These are phyloP conservation scores for Lepisosteus osseus DNA, from an alignment of 2,113 vertebrate genomes.

Conservation along the genomic window DNA sequence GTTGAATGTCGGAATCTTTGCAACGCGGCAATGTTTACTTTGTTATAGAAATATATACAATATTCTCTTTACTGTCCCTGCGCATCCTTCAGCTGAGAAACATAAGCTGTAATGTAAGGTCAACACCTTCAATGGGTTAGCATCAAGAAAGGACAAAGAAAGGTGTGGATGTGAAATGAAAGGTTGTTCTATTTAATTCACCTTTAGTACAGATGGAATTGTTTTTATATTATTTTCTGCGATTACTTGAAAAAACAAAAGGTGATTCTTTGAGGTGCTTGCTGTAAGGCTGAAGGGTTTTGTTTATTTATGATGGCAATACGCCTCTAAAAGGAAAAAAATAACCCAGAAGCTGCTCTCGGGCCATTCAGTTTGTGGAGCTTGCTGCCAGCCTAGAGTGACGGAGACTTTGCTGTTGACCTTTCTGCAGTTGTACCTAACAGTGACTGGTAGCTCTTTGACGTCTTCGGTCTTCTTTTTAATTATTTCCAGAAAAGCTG, in stretches of 20 bases:
- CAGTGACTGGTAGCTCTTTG: neutral
- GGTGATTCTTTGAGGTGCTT: conserved; percentile 26
- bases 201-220: neutral
- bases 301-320: conserved; percentile 18
- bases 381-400: conserved; percentile 1
- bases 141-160: conserved; percentile 54
- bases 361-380: conserved; percentile 22
- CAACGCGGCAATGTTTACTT: neutral
- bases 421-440: conserved; percentile 20
- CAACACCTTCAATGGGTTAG: conserved; percentile 37
- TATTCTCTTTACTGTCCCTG: too few species aligned
- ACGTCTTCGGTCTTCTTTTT: conserved; percentile 1
- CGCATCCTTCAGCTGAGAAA: too few species aligned
- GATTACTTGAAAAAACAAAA: conserved; percentile 41
- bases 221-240: conserved; percentile 21
- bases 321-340: conserved; percentile 20
- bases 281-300: conserved; percentile 8
- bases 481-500: neutral
- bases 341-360: conserved; percentile 11
- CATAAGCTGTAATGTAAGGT: neutral
- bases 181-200: conserved; percentile 21
- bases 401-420: conserved; percentile 20
- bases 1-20: conserved; percentile 17
- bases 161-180: too few species aligned
- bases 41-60: too few species aligned